Percentiles rank a stretch among this genome's conserved stretches.
These are phyloP conservation scores for Callosobruchus maculatus DNA, from an alignment of 2,888 invertebrate genomes.

Conservation along the genomic window DNA sequence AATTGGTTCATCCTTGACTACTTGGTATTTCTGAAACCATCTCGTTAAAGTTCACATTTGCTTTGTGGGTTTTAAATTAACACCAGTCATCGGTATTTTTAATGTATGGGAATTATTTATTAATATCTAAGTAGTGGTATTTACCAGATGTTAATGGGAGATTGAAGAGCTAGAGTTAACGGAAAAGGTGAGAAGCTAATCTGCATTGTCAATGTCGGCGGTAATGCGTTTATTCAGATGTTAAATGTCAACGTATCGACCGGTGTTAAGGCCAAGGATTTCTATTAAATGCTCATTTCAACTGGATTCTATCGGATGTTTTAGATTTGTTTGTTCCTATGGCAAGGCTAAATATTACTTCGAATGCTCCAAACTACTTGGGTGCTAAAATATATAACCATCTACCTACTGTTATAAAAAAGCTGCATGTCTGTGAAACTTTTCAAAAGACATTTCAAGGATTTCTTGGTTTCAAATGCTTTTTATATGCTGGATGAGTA, in stretches of 20 bases:
- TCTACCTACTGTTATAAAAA: too few species aligned
- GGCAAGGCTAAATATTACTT: too few species aligned
- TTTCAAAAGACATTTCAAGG: too few species aligned
- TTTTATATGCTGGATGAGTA: too few species aligned
- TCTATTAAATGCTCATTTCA: not conserved
- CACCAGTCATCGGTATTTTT: not conserved
- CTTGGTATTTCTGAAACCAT: not conserved
- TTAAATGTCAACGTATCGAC: not conserved
- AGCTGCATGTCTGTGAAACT: too few species aligned
- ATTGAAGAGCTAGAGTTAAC: not conserved
- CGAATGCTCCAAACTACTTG: too few species aligned
- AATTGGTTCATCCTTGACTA: not conserved
- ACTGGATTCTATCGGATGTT: not conserved
- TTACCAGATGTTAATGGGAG: not conserved
- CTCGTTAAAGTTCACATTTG: not conserved
- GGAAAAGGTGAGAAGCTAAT: not conserved
- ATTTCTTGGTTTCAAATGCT: too few species aligned
- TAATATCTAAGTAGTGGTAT: not conserved
- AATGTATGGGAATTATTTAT: not conserved
- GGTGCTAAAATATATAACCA: too few species aligned
- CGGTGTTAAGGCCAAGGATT: not conserved
- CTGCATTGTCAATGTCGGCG: not conserved
- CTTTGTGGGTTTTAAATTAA: not conserved
- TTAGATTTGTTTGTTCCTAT: too few species aligned
- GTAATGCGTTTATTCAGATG: not conserved